Conservation (phyloP, 2,113 vertebrate genomes). For the Dendropsophus ebraccatus region DNA sequence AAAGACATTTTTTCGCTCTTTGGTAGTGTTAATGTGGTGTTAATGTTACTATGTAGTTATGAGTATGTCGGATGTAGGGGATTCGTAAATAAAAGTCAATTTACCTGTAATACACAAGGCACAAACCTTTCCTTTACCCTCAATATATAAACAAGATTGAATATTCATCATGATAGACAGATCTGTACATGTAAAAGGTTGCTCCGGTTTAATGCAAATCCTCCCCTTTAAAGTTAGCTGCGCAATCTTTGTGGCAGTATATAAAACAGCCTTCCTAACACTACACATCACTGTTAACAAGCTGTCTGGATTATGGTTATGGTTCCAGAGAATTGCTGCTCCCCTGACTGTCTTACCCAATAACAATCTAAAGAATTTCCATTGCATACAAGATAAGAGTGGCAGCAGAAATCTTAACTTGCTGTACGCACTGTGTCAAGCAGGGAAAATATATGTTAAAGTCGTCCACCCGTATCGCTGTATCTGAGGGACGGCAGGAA, state of each 20-base stretch:
- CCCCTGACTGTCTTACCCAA: slow-evolving; percentile 7
- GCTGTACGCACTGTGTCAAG: background rate
- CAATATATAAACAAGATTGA: background rate
- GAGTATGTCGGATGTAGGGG: background rate
- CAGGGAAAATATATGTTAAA: background rate
- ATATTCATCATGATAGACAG: background rate
- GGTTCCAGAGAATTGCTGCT: slow-evolving; percentile 7
- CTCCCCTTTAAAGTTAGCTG: background rate
- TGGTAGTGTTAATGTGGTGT: too few species aligned
- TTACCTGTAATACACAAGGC: background rate
- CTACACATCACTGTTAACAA: slow-evolving; percentile 13
- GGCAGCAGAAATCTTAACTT: background rate
- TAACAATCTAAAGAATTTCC: background rate
- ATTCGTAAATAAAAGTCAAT: background rate
- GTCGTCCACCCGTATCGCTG: background rate
- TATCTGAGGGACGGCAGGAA: background rate
- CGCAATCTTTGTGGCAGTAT: background rate
- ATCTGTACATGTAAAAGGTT: background rate
- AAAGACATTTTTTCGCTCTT: too few species aligned
- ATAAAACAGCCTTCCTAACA: background rate
- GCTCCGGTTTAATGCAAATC: background rate
- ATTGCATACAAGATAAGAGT: background rate
- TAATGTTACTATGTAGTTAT: too few species aligned
- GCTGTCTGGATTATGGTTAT: slow-evolving; percentile 26
- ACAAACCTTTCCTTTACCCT: background rate